Evolutionary conservation across 2,113 vertebrate genomes (phyloP).

Genomic region (Glaucidium brasilianum): DNA sequence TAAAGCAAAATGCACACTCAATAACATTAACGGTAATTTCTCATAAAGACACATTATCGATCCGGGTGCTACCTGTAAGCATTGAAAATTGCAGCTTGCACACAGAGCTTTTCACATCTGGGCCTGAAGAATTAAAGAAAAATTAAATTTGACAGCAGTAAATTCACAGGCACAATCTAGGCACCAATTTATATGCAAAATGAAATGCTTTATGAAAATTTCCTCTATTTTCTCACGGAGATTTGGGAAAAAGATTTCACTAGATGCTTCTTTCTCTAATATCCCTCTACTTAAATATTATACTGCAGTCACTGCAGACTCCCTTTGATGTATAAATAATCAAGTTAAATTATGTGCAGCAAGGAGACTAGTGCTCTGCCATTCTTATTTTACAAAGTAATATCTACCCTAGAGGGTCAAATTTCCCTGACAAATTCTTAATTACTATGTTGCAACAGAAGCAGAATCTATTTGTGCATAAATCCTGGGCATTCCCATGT

Average conservation of each 20-base stretch:
- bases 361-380: slow-evolving; percentile 83
- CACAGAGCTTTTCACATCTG: slow-evolving; percentile 84
- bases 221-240: slow-evolving; percentile 83
- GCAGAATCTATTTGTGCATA: slow-evolving; percentile 96
- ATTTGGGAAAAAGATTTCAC: slow-evolving; percentile 82
- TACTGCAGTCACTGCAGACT: slow-evolving; percentile 86
- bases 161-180: slow-evolving; percentile 88
- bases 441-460: slow-evolving; percentile 91
- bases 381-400: slow-evolving; percentile 98
- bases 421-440: slow-evolving; percentile 99
- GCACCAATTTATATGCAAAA: slow-evolving; percentile 99
- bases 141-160: slow-evolving; percentile 99
- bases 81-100: slow-evolving; percentile 91
- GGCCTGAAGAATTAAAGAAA: slow-evolving; percentile 99
- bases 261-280: slow-evolving; percentile 79
- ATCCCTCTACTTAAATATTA: slow-evolving; percentile 88
- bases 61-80: slow-evolving; percentile 89
- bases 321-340: slow-evolving; percentile 99
- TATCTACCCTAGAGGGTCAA: slow-evolving; percentile 99
- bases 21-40: slow-evolving; percentile 95
- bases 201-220: slow-evolving; percentile 89
- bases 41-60: slow-evolving; percentile 99
- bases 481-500: slow-evolving; percentile 85
- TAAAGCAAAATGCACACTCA: slow-evolving; percentile 92
- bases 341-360: slow-evolving; percentile 93